Percentiles rank a stretch among this genome's conserved stretches.
These are phyloP conservation scores for Diceros bicornis DNA, from an alignment of 2,797 vertebrate species.

Conservation along the genomic window DNA sequence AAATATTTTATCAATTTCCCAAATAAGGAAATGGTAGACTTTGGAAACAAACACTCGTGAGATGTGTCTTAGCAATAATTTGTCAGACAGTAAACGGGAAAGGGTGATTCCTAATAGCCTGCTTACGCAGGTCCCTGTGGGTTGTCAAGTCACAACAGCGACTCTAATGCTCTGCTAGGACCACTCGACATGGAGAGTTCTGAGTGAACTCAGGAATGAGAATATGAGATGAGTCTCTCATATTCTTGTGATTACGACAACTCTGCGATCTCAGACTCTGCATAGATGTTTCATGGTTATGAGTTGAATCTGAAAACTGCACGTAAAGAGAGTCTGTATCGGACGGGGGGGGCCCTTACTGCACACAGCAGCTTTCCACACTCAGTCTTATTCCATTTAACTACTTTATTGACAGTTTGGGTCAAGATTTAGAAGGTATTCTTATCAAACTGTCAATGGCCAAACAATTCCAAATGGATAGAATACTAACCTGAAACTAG, in stretches of 20 bases:
- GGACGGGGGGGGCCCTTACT: not conserved
- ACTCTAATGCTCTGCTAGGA: not conserved
- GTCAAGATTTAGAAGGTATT: slow-evolving; percentile 8
- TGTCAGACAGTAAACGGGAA: not conserved
- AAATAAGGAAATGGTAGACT: not conserved
- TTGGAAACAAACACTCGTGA: not conserved
- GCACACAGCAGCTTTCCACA: not conserved
- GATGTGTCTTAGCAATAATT: not conserved
- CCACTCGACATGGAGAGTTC: not conserved
- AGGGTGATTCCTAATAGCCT: not conserved
- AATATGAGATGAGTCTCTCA: not conserved
- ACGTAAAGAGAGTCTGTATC: not conserved
- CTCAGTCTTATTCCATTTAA: not conserved
- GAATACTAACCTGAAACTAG: not conserved
- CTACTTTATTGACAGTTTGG: not conserved
- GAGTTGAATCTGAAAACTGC: not conserved
- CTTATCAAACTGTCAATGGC: not conserved
- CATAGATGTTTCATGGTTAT: slow-evolving; percentile 3
- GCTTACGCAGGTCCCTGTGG: fast-evolving
- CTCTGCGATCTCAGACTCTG: not conserved
- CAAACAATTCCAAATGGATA: not conserved
- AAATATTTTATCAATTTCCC: slow-evolving; percentile 14
- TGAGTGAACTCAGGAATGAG: not conserved
- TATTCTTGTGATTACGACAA: not conserved
- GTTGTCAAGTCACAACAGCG: not conserved